A percentile compares a stretch with the other conserved stretches of the same genome.
phyloP scores from a whole-genome alignment of 1,140 invertebrate species.

The Monochamus saltuarius region DNA sequence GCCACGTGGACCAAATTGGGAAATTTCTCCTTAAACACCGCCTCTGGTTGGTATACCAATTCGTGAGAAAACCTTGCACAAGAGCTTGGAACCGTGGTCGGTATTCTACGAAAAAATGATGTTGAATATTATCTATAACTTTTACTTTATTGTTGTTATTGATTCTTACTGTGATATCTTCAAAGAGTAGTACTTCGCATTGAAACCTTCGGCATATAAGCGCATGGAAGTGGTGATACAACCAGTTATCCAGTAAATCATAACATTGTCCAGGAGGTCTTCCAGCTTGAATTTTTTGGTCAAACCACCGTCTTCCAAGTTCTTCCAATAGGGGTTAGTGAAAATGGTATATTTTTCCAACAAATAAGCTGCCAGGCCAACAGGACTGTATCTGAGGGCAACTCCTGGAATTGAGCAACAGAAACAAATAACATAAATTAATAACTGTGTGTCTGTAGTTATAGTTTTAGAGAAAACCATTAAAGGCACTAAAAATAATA shows the following conservation, averaged over 20 bases:
- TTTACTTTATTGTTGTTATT: no score
- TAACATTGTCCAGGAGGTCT: conserved; percentile 82
- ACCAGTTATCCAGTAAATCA: conserved; percentile 81
- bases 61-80: conserved; percentile 65
- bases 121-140: no score
- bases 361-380: conserved; percentile 76
- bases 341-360: conserved; percentile 81
- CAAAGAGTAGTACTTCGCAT: conserved; percentile 40
- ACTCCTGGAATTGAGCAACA: conserved; percentile 55
- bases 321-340: conserved; percentile 62
- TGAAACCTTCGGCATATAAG: conserved; percentile 70
- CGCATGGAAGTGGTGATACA: conserved; percentile 75
- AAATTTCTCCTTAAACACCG: conserved; percentile 60
- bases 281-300: conserved; percentile 64
- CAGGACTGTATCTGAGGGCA: conserved; percentile 65
- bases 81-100: conserved; percentile 62
- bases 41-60: conserved; percentile 59
- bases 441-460: no score
- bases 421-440: no score
- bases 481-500: no score
- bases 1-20: conserved; percentile 64
- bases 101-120: conserved; percentile 58
- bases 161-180: conserved; percentile 56
- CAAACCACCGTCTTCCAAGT: conserved; percentile 63
- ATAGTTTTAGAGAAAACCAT: conserved; percentile 29